Evolutionary conservation across 2,888 invertebrate species (phyloP).

Genomic region (Acleris laterana): DNA sequence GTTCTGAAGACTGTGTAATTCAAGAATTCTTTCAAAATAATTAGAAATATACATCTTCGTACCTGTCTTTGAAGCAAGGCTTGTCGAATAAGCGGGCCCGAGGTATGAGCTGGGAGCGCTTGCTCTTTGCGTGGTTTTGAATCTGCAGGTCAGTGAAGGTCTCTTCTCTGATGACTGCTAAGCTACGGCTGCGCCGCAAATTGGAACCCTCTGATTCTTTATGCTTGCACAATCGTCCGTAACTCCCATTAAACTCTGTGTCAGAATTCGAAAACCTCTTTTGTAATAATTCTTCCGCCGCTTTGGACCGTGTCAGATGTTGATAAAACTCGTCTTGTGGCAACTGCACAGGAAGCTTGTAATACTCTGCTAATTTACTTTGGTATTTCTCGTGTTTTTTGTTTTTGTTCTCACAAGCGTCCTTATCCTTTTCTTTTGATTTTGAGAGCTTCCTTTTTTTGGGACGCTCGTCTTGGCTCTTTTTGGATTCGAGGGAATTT

Average conservation of each 20-base stretch:
- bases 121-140: conserved; percentile 85
- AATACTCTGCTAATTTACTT: conserved; percentile 79
- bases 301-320: conserved; percentile 76
- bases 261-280: conserved; percentile 77
- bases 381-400: conserved; percentile 80
- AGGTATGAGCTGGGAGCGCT: conserved; percentile 91
- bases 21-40: too few relatives aligned
- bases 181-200: conserved; percentile 87
- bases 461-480: conserved; percentile 73
- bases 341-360: conserved; percentile 74
- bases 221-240: conserved; percentile 79
- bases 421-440: conserved; percentile 66
- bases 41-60: conserved; percentile 42
- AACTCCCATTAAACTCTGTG: conserved; percentile 77
- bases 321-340: conserved; percentile 82
- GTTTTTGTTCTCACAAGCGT: conserved; percentile 63
- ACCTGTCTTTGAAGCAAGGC: conserved; percentile 90
- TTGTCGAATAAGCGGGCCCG: conserved; percentile 91
- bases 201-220: conserved; percentile 81
- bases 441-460: conserved; percentile 76
- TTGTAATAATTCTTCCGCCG: conserved; percentile 75
- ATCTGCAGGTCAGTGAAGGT: conserved; percentile 88
- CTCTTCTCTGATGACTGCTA: conserved; percentile 91
- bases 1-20: too few relatives aligned
- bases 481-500: conserved; percentile 72